phyloP scores from a whole-genome alignment of 2,797 vertebrate genomes.

The Cetoscarus ocellatus region DNA sequence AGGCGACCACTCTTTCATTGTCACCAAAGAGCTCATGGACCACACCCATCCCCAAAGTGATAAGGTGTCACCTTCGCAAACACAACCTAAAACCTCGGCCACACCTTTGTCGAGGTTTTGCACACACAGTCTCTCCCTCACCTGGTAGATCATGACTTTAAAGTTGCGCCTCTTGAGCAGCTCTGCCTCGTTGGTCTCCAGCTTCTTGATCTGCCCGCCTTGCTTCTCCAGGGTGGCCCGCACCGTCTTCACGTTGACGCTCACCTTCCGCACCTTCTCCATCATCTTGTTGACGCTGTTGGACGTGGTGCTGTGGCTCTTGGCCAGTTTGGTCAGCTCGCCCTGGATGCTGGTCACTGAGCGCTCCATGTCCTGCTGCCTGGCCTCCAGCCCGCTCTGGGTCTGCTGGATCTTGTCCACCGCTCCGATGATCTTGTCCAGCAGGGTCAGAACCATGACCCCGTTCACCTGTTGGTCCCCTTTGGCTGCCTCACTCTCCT shows the following conservation, averaged over 20 bases:
- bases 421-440: conserved; percentile 98
- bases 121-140: conserved; percentile 62
- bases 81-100: neutral
- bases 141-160: conserved; percentile 99
- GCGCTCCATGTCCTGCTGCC: conserved; percentile 97
- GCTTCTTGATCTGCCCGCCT: conserved; percentile 95
- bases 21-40: neutral
- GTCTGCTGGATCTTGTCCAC: conserved; percentile 99
- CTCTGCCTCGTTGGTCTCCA: conserved; percentile 95
- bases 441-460: conserved; percentile 93
- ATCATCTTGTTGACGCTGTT: conserved; percentile 97
- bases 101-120: conserved; percentile 1
- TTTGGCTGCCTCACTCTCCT: conserved; percentile 79
- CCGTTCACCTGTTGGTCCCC: conserved; percentile 91
- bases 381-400: conserved; percentile 91
- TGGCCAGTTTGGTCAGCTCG: conserved; percentile 93
- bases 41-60: conserved; percentile 63
- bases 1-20: conserved; percentile 7
- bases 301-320: conserved; percentile 94
- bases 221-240: conserved; percentile 96
- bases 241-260: conserved; percentile 97
- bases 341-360: conserved; percentile 94
- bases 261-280: conserved; percentile 97
- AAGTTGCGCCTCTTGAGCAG: conserved; percentile 97
- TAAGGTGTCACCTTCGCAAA: conserved; percentile 2